A percentile compares a stretch with the other conserved stretches of the same genome.
These are phyloP conservation scores for Phycodurus eques DNA, from an alignment of 2,113 vertebrate genomes.

Conservation along the genomic window DNA sequence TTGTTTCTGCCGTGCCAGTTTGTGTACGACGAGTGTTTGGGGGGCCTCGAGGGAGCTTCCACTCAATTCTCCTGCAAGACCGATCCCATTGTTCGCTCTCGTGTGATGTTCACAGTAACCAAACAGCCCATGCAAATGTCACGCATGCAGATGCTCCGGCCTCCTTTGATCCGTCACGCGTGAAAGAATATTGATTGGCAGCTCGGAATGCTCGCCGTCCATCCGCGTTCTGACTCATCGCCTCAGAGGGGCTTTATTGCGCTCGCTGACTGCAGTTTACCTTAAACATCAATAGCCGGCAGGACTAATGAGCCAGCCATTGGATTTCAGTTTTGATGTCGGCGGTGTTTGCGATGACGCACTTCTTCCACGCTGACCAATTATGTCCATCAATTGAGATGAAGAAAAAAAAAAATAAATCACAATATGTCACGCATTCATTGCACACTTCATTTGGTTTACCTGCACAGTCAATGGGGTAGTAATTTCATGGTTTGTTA, in stretches of 20 bases:
- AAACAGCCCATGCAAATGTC: constrained; percentile 27
- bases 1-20: neutral
- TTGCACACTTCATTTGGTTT: neutral
- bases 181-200: constrained; percentile 47
- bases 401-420: neutral
- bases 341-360: constrained; percentile 4
- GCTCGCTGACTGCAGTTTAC: constrained; percentile 40
- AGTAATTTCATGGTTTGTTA: neutral
- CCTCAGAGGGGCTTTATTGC: constrained; percentile 36
- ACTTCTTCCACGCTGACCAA: neutral
- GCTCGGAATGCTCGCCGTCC: constrained; percentile 17
- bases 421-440: neutral
- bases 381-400: neutral
- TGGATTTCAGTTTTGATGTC: constrained; percentile 50
- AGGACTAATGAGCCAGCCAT: constrained; percentile 57
- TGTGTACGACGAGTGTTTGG: neutral
- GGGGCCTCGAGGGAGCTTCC: neutral
- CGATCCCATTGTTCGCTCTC: neutral
- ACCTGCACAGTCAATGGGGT: neutral
- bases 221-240: constrained; percentile 49
- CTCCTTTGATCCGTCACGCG: constrained; percentile 32
- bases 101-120: neutral
- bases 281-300: constrained; percentile 45
- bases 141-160: constrained; percentile 27
- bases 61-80: neutral